Percentiles rank a stretch among this genome's conserved stretches.
Conservation (phyloP, 1,140 invertebrate species). For the Micrasema minimum region DNA sequence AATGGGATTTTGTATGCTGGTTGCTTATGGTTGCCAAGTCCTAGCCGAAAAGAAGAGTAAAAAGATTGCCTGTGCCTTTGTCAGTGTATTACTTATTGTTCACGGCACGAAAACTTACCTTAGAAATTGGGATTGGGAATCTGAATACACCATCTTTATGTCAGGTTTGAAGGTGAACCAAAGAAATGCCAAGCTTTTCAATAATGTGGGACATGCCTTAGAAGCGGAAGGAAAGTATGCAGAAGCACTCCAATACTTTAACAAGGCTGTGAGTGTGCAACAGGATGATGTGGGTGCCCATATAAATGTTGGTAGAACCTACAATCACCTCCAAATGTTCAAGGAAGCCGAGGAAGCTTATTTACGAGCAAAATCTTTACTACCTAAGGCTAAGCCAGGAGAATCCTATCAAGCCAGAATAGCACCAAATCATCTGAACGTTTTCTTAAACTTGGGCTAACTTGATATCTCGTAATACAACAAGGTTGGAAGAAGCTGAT, state of each 20-base stretch:
- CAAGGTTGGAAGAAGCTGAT: slow-evolving; percentile 92
- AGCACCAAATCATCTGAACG: slow-evolving; percentile 95
- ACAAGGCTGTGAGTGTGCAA: slow-evolving; percentile 93
- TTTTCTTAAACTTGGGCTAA: slow-evolving; percentile 95
- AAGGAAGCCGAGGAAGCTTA: slow-evolving; percentile 94
- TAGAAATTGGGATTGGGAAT: slow-evolving; percentile 92
- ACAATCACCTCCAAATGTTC: slow-evolving; percentile 91
- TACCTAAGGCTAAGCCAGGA: slow-evolving; percentile 91
- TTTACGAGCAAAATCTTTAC: slow-evolving; percentile 85
- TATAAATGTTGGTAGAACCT: slow-evolving; percentile 95
- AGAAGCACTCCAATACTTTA: slow-evolving; percentile 91
- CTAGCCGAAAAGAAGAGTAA: slow-evolving; percentile 67
- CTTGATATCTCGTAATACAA: slow-evolving; percentile 92
- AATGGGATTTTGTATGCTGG: slow-evolving; percentile 95
- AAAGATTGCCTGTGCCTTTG: slow-evolving; percentile 70
- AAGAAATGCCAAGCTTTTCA: slow-evolving; percentile 94
- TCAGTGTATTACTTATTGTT: slow-evolving; percentile 75
- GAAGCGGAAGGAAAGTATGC: slow-evolving; percentile 86
- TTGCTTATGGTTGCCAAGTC: slow-evolving; percentile 81
- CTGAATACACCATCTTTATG: slow-evolving; percentile 93
- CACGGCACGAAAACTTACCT: slow-evolving; percentile 85
- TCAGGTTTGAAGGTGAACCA: slow-evolving; percentile 91
- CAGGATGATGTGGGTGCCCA: slow-evolving; percentile 96
- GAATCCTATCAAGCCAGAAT: slow-evolving; percentile 95
- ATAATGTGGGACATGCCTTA: slow-evolving; percentile 95